Base-by-base conservation (phyloP, 2,888 invertebrate genomes). In the Polymixis flavicincta region DNA sequence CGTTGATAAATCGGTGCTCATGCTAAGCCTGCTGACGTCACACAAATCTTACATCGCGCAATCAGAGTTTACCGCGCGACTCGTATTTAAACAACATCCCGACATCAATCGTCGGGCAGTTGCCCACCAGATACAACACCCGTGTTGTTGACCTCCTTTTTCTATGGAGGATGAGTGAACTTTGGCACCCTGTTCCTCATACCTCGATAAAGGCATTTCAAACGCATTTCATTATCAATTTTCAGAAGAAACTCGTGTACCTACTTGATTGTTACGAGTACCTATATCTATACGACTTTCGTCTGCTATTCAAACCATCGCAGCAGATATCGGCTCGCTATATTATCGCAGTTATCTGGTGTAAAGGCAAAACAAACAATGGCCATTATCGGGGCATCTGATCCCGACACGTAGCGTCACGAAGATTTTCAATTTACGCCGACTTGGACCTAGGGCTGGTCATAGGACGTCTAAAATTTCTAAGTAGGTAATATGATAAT, bases 341-440 rank as follows among this genome's bases (percentile, higher is more conserved):
- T 64, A 83, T 57, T 85, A 85, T 85, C 85, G 48, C 63, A 28
- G 69, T 71, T 85, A 85, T 85, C 86, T 80, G 57, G 64, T 73
- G 82, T 86, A 78, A 83, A 84, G 76, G 74, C 73, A 75, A 84
- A 83, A 85, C 89, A 87, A 87, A 90, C 91, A 89, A 86, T 88
- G 83, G 84, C 89, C 86, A 89, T 89, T 92, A 92, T 91, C 89
- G 73, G 59, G 68, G 82, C 87, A 89, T 90, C 89, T 86, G 89
- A 90, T 88, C 82, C 87, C 86, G 83, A 90, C 90, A 88, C 89
- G 87, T 86, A 83, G 83, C 89, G 91, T 93, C 93, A 93, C 93
- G 92, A 93, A 90, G 88, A 73, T 91, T 90, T 91, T 92, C 92
- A 92, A 92, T 94, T 92, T 92, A 90, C 89, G 89, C 89, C 76